These are phyloP conservation scores for Apodemus agrarius DNA, from an alignment of 2,797 vertebrate species.

Conservation along the genomic window DNA sequence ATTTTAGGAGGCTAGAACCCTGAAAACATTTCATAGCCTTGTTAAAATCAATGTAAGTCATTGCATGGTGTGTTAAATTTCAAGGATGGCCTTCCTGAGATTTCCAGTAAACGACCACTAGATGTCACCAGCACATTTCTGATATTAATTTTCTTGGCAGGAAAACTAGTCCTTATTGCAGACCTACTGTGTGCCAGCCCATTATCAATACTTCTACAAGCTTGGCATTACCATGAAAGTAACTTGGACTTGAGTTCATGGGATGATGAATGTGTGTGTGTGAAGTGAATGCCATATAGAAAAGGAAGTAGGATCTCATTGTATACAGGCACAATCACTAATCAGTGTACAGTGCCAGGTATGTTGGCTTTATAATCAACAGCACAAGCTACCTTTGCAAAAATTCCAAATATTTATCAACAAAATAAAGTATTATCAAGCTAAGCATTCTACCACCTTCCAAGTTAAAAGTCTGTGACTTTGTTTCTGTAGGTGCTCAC, in stretches of 20 bases:
- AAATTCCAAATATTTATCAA: background rate
- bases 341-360: background rate
- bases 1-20: background rate
- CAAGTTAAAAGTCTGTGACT: constrained; percentile 28
- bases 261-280: background rate
- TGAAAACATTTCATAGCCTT: background rate
- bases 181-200: constrained; percentile 53
- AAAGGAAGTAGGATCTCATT: background rate
- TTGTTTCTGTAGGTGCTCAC: background rate
- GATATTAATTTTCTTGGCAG: background rate
- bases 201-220: constrained; percentile 7
- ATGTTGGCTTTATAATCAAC: background rate
- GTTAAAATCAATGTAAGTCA: background rate
- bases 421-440: background rate
- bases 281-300: background rate
- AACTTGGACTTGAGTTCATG: background rate
- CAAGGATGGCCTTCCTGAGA: background rate
- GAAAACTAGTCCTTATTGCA: background rate
- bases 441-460: background rate
- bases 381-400: background rate
- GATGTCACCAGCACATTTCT: constrained; percentile 75
- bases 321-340: background rate
- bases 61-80: background rate
- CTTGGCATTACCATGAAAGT: background rate
- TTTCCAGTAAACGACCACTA: constrained; percentile 70